Evolutionary conservation across 2,113 vertebrate genomes (phyloP).

Genomic region (Echinops telfairi): DNA sequence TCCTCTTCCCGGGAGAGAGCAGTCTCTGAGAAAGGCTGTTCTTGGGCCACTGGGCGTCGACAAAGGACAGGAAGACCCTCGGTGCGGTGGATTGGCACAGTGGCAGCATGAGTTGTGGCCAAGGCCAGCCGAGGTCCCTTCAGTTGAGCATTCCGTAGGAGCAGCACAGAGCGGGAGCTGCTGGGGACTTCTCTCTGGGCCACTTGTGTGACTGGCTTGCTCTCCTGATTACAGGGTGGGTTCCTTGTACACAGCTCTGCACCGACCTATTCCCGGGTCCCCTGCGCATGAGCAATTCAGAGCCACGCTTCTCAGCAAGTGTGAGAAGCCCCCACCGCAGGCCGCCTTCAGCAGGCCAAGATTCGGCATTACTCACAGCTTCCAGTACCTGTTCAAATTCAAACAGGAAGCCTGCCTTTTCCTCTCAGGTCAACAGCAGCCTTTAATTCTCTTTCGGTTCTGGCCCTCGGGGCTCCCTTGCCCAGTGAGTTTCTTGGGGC

Average conservation of each 20-base stretch:
- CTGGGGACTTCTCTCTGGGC: slow-evolving; percentile 81
- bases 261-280: slow-evolving; percentile 68
- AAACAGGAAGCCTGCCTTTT: slow-evolving; percentile 94
- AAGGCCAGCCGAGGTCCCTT: too few species aligned
- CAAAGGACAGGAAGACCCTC: too few species aligned
- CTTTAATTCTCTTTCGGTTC: slow-evolving; percentile 73
- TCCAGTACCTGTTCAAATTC: slow-evolving; percentile 93
- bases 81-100: too few species aligned
- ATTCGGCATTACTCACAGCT: slow-evolving; percentile 95
- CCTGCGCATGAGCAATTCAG: slow-evolving; percentile 88
- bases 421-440: slow-evolving; percentile 90
- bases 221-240: slow-evolving; percentile 64
- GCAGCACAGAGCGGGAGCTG: slow-evolving; percentile 78
- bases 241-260: slow-evolving; percentile 82
- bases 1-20: too few species aligned
- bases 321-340: slow-evolving; percentile 93
- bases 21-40: too few species aligned
- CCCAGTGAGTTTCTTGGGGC: slow-evolving; percentile 36
- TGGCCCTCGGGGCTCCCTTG: slow-evolving; percentile 58
- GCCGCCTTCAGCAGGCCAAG: slow-evolving; percentile 86
- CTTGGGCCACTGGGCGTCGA: too few species aligned
- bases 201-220: slow-evolving; percentile 66
- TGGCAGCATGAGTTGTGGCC: too few species aligned
- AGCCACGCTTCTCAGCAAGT: slow-evolving; percentile 85
- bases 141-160: neutral